Percentiles rank a stretch among this genome's conserved stretches.
Conservation (phyloP, 1,140 invertebrate genomes). For the Phenacoccus solenopsis region DNA sequence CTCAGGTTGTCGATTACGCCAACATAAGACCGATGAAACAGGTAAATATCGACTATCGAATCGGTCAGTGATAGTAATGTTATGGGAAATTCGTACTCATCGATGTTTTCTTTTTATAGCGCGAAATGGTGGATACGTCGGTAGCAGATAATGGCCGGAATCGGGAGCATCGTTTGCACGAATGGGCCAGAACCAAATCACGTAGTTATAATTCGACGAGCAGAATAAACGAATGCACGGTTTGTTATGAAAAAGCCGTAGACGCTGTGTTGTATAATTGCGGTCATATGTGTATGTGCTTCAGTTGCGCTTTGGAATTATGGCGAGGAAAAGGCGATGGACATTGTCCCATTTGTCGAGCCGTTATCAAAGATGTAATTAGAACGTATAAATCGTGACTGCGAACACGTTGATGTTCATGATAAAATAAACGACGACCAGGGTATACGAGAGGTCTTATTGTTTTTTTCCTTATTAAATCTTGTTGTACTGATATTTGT, state of each 20-base stretch:
- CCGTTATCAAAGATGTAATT: conserved; percentile 86
- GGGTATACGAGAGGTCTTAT: too few species aligned
- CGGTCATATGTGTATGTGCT: conserved; percentile 98
- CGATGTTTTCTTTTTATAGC: not conserved
- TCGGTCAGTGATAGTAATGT: not conserved
- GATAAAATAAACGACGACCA: too few species aligned
- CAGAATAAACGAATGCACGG: conserved; percentile 61
- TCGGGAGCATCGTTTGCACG: not conserved
- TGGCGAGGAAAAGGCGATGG: conserved; percentile 78
- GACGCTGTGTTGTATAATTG: conserved; percentile 92
- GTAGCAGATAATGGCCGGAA: not conserved
- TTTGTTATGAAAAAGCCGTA: conserved; percentile 85
- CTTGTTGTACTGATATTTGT: too few species aligned
- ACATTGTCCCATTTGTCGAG: conserved; percentile 86
- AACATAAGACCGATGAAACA: not conserved
- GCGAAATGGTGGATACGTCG: not conserved
- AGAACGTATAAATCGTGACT: conserved; percentile 67
- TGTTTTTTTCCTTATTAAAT: too few species aligned
- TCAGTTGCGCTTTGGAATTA: conserved; percentile 83
- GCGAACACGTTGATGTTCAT: too few species aligned
- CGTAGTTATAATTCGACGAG: conserved; percentile 28
- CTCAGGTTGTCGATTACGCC: not conserved
- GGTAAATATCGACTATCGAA: not conserved
- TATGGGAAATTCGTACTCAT: too few species aligned
- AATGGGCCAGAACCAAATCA: not conserved